Base-by-base conservation (phyloP, 1,140 invertebrate species). In the Pectinophora gossypiella region DNA sequence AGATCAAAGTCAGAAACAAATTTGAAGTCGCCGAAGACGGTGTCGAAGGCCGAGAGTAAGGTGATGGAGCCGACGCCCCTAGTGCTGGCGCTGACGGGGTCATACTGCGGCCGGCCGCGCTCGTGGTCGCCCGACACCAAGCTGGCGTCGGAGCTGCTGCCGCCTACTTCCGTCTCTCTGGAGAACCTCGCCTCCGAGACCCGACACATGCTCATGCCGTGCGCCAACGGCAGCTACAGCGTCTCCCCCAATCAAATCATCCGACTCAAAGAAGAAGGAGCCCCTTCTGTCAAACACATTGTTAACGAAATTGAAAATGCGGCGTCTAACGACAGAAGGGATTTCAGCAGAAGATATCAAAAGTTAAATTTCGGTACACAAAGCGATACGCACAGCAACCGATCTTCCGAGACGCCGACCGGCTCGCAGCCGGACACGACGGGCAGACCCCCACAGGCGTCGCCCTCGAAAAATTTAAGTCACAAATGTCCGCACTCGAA, bases 1-100 rank as follows among this genome's bases (percentile, higher is more conserved):
- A 90, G 96, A 50, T 97, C 96, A 36, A 97, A 98, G 87, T 98
- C 96, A 49, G 96, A 98, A 79, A 97, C 95, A 15, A 97, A 97
- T 85, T 80, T 97, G 9, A 96, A 96, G 76, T 92, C 91, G 16
- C 93, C 92, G 1, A 92, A 91, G 19, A 73, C 85, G 32, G 69
- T 77, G 40, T 89, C 78, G 12, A 88, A 87, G 76, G 72, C 68
- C 20, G 83, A 88, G 54, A 82, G 64, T 23, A 88, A 88, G 59
- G 74, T 70, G 51, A 89, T 88, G 70, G 90, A 90, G 54, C 89
- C 89, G 12, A 91, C 89, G 23, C 90, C 90, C 19, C 66, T 91
- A 13, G 88, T 90, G 45, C 86, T 90, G 68, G 90, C 89, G 13
- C 68, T 91, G 45, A 84, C 84, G 0, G 81, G 83, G 6, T 75